phyloP scores from a whole-genome alignment of 1,140 invertebrate species.

The Saxidomus purpurata region DNA sequence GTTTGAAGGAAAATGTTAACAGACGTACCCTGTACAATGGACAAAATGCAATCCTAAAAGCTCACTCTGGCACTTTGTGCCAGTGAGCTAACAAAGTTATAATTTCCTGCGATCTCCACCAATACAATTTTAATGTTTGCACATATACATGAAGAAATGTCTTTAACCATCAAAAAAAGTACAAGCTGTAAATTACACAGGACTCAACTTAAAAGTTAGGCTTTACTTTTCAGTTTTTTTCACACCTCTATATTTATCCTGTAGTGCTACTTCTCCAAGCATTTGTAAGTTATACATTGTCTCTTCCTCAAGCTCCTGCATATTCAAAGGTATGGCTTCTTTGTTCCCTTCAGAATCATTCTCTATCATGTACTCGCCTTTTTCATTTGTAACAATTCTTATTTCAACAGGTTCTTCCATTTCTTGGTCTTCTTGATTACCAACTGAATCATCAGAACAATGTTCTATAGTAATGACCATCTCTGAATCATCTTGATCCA shows the following conservation, averaged over 20 bases:
- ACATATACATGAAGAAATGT: too few species aligned
- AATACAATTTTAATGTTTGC: too few species aligned
- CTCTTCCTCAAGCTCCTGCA: slow-evolving; percentile 45
- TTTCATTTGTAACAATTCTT: slow-evolving; percentile 32
- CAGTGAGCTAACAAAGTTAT: too few species aligned
- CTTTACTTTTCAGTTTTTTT: not conserved
- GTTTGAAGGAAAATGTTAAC: too few species aligned
- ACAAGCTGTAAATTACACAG: too few species aligned
- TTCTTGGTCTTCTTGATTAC: not conserved
- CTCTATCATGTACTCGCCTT: slow-evolving; percentile 53
- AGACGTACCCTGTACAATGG: too few species aligned
- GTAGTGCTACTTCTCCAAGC: slow-evolving; percentile 80
- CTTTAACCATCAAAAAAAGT: too few species aligned
- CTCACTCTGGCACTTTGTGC: too few species aligned
- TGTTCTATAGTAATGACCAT: not conserved
- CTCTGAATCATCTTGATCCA: not conserved
- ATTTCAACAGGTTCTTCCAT: slow-evolving; percentile 35
- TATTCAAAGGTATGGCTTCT: not conserved
- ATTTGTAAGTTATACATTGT: slow-evolving; percentile 80
- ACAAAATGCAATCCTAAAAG: too few species aligned
- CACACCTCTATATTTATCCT: slow-evolving; percentile 13
- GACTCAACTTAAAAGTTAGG: too few species aligned
- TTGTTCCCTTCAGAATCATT: slow-evolving; percentile 14
- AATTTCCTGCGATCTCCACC: too few species aligned
- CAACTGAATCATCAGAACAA: not conserved